Evolutionary conservation across 2,113 vertebrate genomes (phyloP).

Genomic region (Gallinago jamesoni): DNA sequence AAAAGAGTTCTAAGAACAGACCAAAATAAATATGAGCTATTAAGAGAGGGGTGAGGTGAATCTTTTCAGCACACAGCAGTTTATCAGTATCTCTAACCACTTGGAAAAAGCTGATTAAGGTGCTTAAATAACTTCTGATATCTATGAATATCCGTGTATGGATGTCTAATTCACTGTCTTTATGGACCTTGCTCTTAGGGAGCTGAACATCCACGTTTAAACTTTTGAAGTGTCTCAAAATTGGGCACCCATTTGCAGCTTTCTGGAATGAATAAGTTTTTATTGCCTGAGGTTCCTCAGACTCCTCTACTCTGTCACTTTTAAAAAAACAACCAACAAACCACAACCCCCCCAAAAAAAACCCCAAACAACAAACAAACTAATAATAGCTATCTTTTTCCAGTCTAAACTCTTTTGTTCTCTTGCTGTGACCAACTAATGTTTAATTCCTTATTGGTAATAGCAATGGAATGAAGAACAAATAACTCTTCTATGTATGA

Average conservation of each 20-base stretch:
- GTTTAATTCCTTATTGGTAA: background rate
- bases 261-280: background rate
- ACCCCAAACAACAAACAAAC: too few species aligned
- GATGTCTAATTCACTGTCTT: background rate
- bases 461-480: background rate
- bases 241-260: background rate
- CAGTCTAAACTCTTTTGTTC: background rate
- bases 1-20: background rate
- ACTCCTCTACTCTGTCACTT: background rate
- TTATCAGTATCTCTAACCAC: conserved; percentile 16
- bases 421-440: background rate
- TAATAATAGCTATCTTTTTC: background rate
- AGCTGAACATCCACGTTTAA: background rate
- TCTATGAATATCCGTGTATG: background rate
- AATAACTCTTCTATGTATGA: background rate
- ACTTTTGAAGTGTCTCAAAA: background rate
- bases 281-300: background rate
- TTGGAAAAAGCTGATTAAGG: conserved; percentile 42
- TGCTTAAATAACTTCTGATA: conserved; percentile 37
- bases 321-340: background rate
- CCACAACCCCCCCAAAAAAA: too few species aligned
- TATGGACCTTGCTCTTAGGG: background rate
- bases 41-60: background rate
- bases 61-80: background rate
- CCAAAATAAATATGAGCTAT: background rate